A percentile compares a stretch with the other conserved stretches of the same genome.
Evolutionary conservation across 2,113 vertebrate species (phyloP).

Genomic region (Gymnogyps californianus): DNA sequence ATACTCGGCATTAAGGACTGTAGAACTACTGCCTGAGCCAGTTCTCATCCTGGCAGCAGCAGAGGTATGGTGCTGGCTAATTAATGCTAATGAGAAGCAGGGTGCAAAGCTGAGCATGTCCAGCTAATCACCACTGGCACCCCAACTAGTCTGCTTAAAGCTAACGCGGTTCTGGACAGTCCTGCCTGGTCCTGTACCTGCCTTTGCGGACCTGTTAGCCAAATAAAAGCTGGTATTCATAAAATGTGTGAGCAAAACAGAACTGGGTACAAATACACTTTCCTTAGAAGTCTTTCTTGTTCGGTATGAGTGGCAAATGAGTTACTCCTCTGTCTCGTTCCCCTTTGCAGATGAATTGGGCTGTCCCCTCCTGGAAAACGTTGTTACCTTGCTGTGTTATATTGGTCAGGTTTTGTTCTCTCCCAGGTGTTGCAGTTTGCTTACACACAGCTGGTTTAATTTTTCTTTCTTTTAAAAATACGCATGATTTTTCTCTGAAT

Average conservation of each 20-base stretch:
- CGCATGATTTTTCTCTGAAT: rapidly evolving
- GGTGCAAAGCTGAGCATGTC: neutral
- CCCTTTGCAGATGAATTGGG: neutral
- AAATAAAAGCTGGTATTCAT: neutral
- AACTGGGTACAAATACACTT: neutral
- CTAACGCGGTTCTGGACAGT: neutral
- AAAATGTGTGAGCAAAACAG: neutral
- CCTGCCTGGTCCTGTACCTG: neutral
- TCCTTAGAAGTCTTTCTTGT: neutral
- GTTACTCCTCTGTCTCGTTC: neutral
- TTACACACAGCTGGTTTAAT: neutral
- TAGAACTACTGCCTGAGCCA: neutral
- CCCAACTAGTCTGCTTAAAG: neutral
- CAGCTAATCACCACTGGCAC: neutral
- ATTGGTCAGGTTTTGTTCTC: neutral
- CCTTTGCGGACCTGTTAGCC: neutral
- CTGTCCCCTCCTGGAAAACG: neutral
- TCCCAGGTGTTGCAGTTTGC: neutral
- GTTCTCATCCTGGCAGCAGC: constrained; percentile 18
- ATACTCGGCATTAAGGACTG: neutral
- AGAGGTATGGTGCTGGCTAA: constrained; percentile 5
- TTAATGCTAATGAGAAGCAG: constrained; percentile 46
- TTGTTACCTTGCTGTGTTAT: neutral
- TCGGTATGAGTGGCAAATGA: neutral
- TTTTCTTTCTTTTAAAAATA: neutral